These are phyloP conservation scores for Polyodon spathula DNA, from an alignment of 2,113 vertebrate genomes.

Conservation along the genomic window DNA sequence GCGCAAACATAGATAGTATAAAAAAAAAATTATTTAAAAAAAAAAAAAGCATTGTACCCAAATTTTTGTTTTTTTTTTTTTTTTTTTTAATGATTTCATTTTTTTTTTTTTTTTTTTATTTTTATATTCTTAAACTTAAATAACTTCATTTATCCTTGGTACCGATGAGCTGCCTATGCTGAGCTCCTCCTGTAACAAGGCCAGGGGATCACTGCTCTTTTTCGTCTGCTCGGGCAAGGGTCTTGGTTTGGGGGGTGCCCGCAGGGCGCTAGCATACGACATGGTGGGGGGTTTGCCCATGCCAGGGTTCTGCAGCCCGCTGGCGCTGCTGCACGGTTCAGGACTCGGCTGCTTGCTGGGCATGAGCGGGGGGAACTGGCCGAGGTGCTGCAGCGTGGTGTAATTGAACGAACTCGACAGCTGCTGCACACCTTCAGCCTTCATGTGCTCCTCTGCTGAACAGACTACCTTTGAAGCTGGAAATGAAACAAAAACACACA, in stretches of 20 bases:
- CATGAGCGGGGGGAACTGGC: slow-evolving; percentile 96
- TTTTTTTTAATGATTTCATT: slow-evolving; percentile 50
- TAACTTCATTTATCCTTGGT: no score
- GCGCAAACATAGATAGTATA: no score
- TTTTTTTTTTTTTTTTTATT: slow-evolving; percentile 43
- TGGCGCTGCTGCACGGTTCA: slow-evolving; percentile 52
- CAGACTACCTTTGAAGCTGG: slow-evolving; percentile 75
- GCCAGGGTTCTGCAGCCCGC: slow-evolving; percentile 39
- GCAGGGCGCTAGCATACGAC: slow-evolving; percentile 94
- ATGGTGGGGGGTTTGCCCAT: slow-evolving; percentile 81
- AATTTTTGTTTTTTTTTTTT: no score
- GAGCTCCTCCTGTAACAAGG: slow-evolving; percentile 95
- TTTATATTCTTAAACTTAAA: no score
- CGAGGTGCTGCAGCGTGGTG: slow-evolving; percentile 79
- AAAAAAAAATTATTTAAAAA: slow-evolving; percentile 68
- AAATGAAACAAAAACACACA: slow-evolving; percentile 17
- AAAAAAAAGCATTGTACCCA: slow-evolving; percentile 35
- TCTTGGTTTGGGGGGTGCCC: slow-evolving; percentile 89
- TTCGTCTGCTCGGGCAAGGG: slow-evolving; percentile 88
- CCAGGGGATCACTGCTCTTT: slow-evolving; percentile 94
- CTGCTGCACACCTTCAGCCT: slow-evolving; percentile 65
- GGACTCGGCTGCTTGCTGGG: slow-evolving; percentile 76
- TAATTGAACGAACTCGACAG: slow-evolving; percentile 71
- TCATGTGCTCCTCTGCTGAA: slow-evolving; percentile 74
- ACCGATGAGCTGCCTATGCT: slow-evolving; percentile 96